Evolutionary conservation across 2,888 invertebrate species (phyloP), one percentile per base, ranked within the genome.

Genomic region (Carpatolechia fugitivella): DNA sequence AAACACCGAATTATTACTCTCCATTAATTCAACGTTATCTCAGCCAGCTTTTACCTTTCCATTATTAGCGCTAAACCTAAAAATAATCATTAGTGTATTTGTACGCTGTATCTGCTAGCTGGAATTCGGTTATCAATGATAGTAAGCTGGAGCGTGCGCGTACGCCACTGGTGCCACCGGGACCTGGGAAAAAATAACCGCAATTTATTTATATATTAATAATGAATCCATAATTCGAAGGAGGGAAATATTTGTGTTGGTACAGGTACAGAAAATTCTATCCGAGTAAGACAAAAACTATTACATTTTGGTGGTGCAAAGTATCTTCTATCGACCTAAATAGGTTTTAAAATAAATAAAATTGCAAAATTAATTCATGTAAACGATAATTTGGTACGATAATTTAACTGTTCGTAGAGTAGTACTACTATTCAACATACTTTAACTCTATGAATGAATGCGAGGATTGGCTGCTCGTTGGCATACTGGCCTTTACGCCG

Each of bases 151-250:
- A 5, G 56, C 47, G 24, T 24, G 29, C 1, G 82, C 90, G 60
- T 89, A 89, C 30, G 85, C 74, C 31, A 87, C 71, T 38, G 87
- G 90, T 20, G 79, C 76, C 18, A 73, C 74, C 0, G 74, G 73
- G 2, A 78, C 74, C 56, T 71, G 66, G 62, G 52, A 53, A 52
- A 44, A 10, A 18, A 40, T 14, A 14, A 38, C 1, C 8, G 5
- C 16, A 14, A 7, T 14, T n/a, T 36, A 36, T 36, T 36, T 36
- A 5, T 4, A 36, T 13, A n/a, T 1, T n/a, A 36, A 13, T 36
- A 13, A 8, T 11, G 33, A 11, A 33, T 10, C 11, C 33, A 33
- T n/a, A n/a, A n/a, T n/a, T n/a, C n/a, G n/a, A n/a, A n/a, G n/a
- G n/a, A n/a, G n/a, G n/a, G n/a, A n/a, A n/a, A n/a, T n/a, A n/a